Percentiles rank a stretch among this genome's conserved stretches.
Conservation (phyloP, 2,797 vertebrate species). For the Hypotaenidia philippensis region DNA sequence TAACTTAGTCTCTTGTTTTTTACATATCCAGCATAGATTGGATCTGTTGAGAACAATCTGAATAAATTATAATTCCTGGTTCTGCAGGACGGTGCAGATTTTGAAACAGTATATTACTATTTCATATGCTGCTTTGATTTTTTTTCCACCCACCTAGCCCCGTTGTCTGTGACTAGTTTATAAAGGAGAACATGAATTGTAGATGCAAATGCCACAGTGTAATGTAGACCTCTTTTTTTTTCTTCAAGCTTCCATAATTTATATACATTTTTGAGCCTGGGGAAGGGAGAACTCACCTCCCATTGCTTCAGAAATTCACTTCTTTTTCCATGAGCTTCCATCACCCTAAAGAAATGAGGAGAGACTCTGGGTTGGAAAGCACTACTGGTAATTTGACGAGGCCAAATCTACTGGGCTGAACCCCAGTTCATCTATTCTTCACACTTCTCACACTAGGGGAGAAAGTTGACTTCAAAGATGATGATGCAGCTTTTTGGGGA, state of each 20-base stretch:
- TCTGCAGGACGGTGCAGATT: slow-evolving; percentile 77
- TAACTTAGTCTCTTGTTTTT: slow-evolving; percentile 66
- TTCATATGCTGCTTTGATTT: slow-evolving; percentile 78
- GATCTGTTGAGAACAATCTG: slow-evolving; percentile 73
- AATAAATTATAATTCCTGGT: slow-evolving; percentile 74
- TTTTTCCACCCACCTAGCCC: neutral
- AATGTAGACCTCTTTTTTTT: slow-evolving; percentile 9
- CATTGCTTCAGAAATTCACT: neutral
- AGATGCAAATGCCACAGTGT: slow-evolving; percentile 56
- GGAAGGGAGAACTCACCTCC: slow-evolving; percentile 31
- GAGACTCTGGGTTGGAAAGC: slow-evolving; percentile 33
- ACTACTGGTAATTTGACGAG: slow-evolving; percentile 2
- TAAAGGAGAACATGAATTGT: slow-evolving; percentile 70
- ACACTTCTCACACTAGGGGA: slow-evolving; percentile 17
- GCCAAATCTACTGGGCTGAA: slow-evolving; percentile 37
- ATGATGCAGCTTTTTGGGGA: slow-evolving; percentile 11
- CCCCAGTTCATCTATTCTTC: slow-evolving; percentile 24
- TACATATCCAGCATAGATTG: slow-evolving; percentile 75
- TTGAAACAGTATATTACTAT: slow-evolving; percentile 75
- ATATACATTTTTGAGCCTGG: neutral
- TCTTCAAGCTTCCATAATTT: slow-evolving; percentile 26
- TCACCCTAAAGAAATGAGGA: slow-evolving; percentile 33
- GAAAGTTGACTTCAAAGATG: slow-evolving; percentile 38
- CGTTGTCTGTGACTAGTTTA: slow-evolving; percentile 30
- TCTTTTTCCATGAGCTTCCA: slow-evolving; percentile 57